phyloP scores from a whole-genome alignment of 1,140 invertebrate species.

The Diabrotica virgifera region DNA sequence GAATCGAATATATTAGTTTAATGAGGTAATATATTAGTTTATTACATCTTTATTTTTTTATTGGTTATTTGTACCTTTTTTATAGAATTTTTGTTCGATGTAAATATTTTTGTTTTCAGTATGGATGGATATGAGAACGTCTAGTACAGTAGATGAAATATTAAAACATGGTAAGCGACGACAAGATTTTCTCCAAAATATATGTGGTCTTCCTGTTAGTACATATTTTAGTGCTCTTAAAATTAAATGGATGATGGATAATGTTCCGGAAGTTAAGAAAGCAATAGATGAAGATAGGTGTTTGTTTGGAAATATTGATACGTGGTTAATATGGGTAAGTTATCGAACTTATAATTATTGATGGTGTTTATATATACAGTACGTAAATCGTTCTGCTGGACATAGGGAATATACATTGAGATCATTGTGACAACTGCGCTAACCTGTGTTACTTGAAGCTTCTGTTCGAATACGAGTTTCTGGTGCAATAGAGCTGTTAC shows the following conservation, averaged over 20 bases:
- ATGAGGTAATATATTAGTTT: too few relatives aligned
- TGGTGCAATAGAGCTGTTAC: too few relatives aligned
- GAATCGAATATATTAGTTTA: too few relatives aligned
- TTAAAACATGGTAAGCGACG: conserved; percentile 60
- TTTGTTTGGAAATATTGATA: conserved; percentile 92
- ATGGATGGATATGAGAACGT: conserved; percentile 84
- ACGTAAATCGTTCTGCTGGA: too few relatives aligned
- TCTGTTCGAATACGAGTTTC: too few relatives aligned
- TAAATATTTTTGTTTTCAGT: conserved; percentile 50
- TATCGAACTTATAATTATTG: conserved; percentile 34
- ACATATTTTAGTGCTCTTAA: conserved; percentile 95
- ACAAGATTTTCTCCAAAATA: conserved; percentile 64
- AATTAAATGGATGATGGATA: conserved; percentile 90
- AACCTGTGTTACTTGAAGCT: too few relatives aligned
- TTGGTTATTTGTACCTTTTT: too few relatives aligned
- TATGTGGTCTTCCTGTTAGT: conserved; percentile 89
- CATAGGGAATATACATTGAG: too few relatives aligned
- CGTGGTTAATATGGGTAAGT: conserved; percentile 90
- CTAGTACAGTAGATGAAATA: conserved; percentile 78
- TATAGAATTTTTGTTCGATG: too few relatives aligned
- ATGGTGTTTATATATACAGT: too few relatives aligned
- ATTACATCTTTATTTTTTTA: too few relatives aligned
- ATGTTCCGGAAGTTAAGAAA: conserved; percentile 74
- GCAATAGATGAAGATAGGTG: conserved; percentile 75
- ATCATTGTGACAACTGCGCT: too few relatives aligned